Percentiles rank a stretch among this genome's conserved stretches.
These are phyloP conservation scores for Acipenser oxyrinchus DNA, from an alignment of 2,797 vertebrate species.

Conservation along the genomic window DNA sequence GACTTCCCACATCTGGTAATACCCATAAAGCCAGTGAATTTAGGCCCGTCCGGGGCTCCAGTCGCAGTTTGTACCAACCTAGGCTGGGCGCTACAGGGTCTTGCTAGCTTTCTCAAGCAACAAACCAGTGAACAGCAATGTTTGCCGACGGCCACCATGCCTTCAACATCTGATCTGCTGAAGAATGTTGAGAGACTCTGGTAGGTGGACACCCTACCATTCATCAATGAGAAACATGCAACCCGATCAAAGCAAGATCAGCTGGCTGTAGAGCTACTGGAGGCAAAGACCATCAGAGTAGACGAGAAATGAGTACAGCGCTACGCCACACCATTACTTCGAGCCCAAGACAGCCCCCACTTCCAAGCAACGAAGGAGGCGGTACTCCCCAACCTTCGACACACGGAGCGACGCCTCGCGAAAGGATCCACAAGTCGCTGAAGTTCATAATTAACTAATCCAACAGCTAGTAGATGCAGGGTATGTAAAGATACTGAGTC, in stretches of 20 bases:
- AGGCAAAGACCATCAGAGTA: background rate
- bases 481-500: background rate
- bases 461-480: slow-evolving; percentile 4
- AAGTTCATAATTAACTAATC: slow-evolving; percentile 3
- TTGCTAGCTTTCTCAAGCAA: background rate
- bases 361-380: slow-evolving; percentile 5
- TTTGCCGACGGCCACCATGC: background rate
- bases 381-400: slow-evolving; percentile 1
- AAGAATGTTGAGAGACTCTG: background rate
- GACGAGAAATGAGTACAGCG: background rate
- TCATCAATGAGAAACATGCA: background rate
- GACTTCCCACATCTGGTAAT: no score
- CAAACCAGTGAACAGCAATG: background rate
- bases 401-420: slow-evolving; percentile 4
- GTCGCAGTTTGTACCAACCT: background rate
- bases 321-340: background rate
- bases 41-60: background rate
- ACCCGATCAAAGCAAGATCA: background rate
- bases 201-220: background rate
- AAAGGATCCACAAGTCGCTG: slow-evolving; percentile 4
- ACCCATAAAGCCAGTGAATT: background rate
- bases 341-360: background rate
- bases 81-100: background rate
- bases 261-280: background rate
- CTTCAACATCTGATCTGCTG: background rate